Evolutionary conservation across 2,113 vertebrate genomes (phyloP).

Genomic region (Carollia perspicillata): DNA sequence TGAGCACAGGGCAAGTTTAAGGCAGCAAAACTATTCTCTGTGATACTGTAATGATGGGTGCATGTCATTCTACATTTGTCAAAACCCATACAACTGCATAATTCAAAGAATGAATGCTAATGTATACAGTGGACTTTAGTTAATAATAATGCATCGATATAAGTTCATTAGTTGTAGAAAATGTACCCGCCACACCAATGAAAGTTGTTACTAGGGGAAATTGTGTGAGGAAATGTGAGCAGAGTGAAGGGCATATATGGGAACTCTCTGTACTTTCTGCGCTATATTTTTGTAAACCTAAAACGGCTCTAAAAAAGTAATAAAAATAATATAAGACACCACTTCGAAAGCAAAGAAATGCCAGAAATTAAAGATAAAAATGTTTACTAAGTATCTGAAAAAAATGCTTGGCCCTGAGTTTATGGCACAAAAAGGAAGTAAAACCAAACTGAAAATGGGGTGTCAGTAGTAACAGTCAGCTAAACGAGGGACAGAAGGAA

Average conservation of each 20-base stretch:
- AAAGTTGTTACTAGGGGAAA: not conserved
- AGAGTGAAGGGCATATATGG: no score
- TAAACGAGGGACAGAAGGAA: not conserved
- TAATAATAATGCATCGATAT: not conserved
- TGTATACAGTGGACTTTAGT: not conserved
- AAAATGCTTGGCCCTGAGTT: not conserved
- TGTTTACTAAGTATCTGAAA: not conserved
- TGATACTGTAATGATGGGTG: not conserved
- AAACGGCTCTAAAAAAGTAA: not conserved
- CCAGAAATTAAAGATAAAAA: not conserved
- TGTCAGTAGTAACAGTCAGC: not conserved
- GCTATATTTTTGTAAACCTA: not conserved
- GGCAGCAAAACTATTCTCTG: not conserved
- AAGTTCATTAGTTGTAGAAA: not conserved
- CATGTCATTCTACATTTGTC: not conserved
- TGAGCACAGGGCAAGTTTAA: not conserved
- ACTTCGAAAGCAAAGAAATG: not conserved
- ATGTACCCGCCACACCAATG: not conserved
- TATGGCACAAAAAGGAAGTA: not conserved
- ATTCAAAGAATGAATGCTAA: not conserved
- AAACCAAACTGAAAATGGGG: not conserved
- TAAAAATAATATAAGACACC: not conserved
- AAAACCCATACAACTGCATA: not conserved
- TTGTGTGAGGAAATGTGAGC: not conserved
- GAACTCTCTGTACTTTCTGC: not conserved